Conservation (phyloP, 1,140 invertebrate species). For the Ctenoplectra terminalis region DNA sequence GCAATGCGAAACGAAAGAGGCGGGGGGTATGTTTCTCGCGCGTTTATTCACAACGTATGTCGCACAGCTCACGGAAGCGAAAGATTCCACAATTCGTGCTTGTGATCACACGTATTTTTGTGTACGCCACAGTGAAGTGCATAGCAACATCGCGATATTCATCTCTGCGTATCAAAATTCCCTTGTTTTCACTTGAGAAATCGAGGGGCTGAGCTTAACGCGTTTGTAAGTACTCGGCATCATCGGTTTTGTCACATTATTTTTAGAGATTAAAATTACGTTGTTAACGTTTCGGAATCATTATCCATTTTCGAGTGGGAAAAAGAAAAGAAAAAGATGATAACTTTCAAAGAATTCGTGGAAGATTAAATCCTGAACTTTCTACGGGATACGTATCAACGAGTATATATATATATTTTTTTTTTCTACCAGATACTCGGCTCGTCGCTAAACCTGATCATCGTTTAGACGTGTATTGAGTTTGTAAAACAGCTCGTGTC, state of each 20-base stretch:
- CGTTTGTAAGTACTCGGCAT: constrained; percentile 4
- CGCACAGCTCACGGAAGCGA: constrained; percentile 44
- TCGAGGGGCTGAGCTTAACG: neutral
- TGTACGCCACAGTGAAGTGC: constrained; percentile 11
- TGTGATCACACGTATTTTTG: neutral
- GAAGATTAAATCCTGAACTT: neutral
- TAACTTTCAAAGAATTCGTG: neutral
- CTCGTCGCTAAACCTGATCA: constrained; percentile 20
- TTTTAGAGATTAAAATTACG: neutral
- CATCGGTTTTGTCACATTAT: neutral
- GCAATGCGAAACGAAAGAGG: constrained; percentile 56
- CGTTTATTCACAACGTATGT: constrained; percentile 22
- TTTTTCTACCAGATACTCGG: constrained; percentile 5
- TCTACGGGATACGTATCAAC: neutral
- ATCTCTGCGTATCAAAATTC: neutral
- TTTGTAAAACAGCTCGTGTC: constrained; percentile 50
- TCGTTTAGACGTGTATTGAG: constrained; percentile 11
- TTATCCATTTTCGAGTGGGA: neutral
- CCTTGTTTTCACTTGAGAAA: neutral
- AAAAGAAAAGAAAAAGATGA: neutral
- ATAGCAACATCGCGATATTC: neutral
- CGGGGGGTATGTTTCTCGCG: constrained; percentile 54
- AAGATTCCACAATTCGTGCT: constrained; percentile 51
- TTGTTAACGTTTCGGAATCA: neutral
- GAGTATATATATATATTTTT: neutral